Conservation (phyloP, 2,113 vertebrate species). For the Salvelinus sp. region DNA sequence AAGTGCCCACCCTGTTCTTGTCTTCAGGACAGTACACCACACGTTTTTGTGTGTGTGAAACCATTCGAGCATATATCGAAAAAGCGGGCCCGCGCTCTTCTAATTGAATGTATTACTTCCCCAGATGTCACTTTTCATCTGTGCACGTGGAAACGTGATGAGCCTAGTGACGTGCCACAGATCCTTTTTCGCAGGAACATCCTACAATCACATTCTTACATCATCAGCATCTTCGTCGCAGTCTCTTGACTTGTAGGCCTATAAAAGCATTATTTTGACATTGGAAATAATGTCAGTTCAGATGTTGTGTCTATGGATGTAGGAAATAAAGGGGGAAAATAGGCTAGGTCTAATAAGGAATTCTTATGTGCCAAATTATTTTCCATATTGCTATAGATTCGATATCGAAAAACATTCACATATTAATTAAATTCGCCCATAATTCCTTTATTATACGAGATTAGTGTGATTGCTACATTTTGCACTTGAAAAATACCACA, state of each 20-base stretch:
- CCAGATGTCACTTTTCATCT: conserved; percentile 97
- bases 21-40: background rate
- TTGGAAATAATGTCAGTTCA: background rate
- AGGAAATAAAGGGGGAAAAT: background rate
- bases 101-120: conserved; percentile 86
- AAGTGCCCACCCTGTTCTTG: background rate
- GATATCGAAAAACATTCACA: too few relatives aligned
- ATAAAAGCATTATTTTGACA: background rate
- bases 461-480: too few relatives aligned
- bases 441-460: too few relatives aligned
- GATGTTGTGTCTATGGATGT: background rate
- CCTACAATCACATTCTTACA: conserved; percentile 1
- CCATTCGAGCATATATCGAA: conserved; percentile 55
- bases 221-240: background rate
- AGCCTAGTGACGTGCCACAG: conserved; percentile 42
- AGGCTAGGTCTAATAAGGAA: background rate
- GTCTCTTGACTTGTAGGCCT: background rate
- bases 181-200: conserved; percentile 16
- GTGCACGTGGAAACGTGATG: conserved; percentile 78
- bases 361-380: background rate
- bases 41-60: background rate
- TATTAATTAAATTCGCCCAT: too few relatives aligned
- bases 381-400: background rate
- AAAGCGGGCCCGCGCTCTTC: conserved; percentile 54
- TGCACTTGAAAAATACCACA: background rate